phyloP scores from a whole-genome alignment of 2,888 invertebrate genomes.

The Alsophila aescularia region DNA sequence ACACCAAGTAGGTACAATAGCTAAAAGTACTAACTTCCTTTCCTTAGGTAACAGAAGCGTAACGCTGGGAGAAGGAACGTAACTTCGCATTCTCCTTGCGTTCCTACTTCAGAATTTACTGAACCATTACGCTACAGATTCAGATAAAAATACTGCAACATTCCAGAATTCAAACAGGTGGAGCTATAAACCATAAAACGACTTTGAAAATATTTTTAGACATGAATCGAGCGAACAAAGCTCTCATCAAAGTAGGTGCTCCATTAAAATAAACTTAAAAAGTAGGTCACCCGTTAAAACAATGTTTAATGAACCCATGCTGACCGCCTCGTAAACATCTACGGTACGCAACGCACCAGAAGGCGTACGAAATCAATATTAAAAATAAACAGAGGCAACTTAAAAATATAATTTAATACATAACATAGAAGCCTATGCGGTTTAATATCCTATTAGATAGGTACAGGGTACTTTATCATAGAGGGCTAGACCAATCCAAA shows the following conservation, averaged over 20 bases:
- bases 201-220: slow-evolving; percentile 18
- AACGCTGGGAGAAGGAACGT: too few relatives aligned
- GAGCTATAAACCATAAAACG: slow-evolving; percentile 17
- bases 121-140: background rate
- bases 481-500: too few relatives aligned
- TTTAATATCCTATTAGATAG: too few relatives aligned
- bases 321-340: slow-evolving; percentile 50
- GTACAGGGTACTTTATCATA: too few relatives aligned
- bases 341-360: slow-evolving; percentile 29
- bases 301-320: slow-evolving; percentile 50
- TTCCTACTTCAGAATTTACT: background rate
- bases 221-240: slow-evolving; percentile 24
- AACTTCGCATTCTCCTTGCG: too few relatives aligned
- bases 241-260: slow-evolving; percentile 45
- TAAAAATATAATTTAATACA: too few relatives aligned
- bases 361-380: slow-evolving; percentile 18
- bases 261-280: slow-evolving; percentile 53
- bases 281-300: slow-evolving; percentile 63
- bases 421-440: too few relatives aligned
- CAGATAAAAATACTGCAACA: slow-evolving; percentile 1
- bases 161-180: slow-evolving; percentile 28
- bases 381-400: background rate
- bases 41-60: too few relatives aligned
- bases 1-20: too few relatives aligned
- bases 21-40: too few relatives aligned